phyloP scores from a whole-genome alignment of 1,140 invertebrate species.

The Phortica variegata region DNA sequence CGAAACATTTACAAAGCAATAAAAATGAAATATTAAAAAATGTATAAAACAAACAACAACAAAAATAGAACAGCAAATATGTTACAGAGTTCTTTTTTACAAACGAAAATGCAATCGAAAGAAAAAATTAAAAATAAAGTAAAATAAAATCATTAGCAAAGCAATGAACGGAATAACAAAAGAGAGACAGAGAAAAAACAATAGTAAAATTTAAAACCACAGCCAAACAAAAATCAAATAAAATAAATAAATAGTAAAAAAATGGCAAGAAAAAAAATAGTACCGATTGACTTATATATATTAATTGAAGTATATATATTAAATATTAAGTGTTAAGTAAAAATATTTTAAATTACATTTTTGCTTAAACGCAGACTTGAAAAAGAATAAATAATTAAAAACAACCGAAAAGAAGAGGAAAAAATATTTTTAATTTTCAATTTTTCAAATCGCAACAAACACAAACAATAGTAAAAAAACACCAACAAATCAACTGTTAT shows the following conservation, averaged over 20 bases:
- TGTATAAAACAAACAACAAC: conserved; percentile 30
- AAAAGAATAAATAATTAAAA: background rate
- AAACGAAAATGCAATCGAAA: too few species aligned
- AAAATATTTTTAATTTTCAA: conserved; percentile 30
- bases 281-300: conserved; percentile 33
- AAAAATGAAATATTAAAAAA: conserved; percentile 7
- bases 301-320: conserved; percentile 35
- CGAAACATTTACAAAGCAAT: too few species aligned
- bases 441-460: conserved; percentile 12
- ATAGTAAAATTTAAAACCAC: conserved; percentile 11
- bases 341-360: background rate
- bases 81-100: conserved; percentile 46
- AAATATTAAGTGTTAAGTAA: conserved; percentile 37
- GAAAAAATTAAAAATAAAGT: conserved; percentile 7
- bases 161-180: conserved; percentile 8
- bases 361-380: background rate
- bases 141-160: conserved; percentile 7
- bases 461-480: conserved; percentile 7
- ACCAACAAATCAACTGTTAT: conserved; percentile 36
- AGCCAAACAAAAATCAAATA: conserved; percentile 22
- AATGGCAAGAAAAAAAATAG: conserved; percentile 35
- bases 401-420: conserved; percentile 14
- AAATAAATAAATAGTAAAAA: conserved; percentile 29
- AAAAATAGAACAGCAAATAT: conserved; percentile 50
- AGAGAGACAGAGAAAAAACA: conserved; percentile 5